Base-by-base conservation (phyloP, 37 sponge, comb jelly and placozoan species). In the Agelas oroides region DNA sequence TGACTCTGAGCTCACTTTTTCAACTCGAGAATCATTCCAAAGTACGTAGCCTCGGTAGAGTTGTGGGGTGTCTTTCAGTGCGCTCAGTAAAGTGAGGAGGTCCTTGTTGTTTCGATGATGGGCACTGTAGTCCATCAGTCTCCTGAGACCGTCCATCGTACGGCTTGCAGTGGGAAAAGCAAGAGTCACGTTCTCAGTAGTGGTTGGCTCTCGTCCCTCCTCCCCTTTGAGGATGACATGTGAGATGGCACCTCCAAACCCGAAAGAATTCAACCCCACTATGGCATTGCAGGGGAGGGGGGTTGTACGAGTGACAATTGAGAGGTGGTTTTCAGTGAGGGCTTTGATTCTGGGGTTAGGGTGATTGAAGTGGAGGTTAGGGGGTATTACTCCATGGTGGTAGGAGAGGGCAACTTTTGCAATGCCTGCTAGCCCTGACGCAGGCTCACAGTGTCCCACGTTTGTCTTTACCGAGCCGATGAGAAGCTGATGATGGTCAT, bases 391-490 rank as follows among this genome's bases (percentile, higher is more conserved):
- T 16, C 70, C 70, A 70, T 86, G 72, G 27, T 74, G 70, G 32
- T 78, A 41, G 18, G 54, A 57, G 46, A 92, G 75, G 3, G 81
- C 60, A 16, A 76, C 68, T 39, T 92, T 92, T n/a, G 83, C 59
- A 30, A 87, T 20, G 6, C 84, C 84, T 0, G 92, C 88, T n/a
- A 88, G 54, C 0, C 92, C 92, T 32, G 92, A 63, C 2, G 84
- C 81, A 58, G 75, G 74, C 56, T 88, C 92, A 31, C 73, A 30
- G 84, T 92, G 92, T 2, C 92, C 92, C 54, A 88, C 82, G 31
- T 92, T 92, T 24, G 84, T 52, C 82, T 92, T 92, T 0, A 88
- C 83, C 11, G 92, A 92, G 14, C 88, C 89, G 8, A 88, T 65
- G 46, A 61, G n/a, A 32, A 71, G 80, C 41, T 24, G 54, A 23